phyloP scores from a whole-genome alignment of 2,888 invertebrate species.

The Myopa tessellatipennis region DNA sequence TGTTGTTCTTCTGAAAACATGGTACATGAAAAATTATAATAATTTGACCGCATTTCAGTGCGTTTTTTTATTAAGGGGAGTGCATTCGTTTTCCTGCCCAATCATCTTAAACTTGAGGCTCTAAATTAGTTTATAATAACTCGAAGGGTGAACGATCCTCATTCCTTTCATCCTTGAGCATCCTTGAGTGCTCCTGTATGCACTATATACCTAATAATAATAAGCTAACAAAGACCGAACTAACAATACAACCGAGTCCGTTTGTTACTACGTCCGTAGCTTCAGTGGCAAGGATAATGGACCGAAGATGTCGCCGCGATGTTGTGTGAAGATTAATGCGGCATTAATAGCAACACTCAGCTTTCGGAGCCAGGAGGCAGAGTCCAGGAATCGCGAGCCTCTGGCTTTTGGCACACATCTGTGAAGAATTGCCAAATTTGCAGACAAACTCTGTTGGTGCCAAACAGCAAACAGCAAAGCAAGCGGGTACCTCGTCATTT shows the following conservation, averaged over 20 bases:
- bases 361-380: background rate
- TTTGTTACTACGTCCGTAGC: background rate
- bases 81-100: background rate
- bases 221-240: background rate
- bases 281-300: conserved; percentile 10
- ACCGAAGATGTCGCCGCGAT: conserved; percentile 25
- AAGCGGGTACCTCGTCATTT: background rate
- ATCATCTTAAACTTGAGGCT: background rate
- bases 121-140: conserved; percentile 34
- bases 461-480: background rate
- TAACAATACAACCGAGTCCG: background rate
- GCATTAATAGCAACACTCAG: conserved; percentile 52
- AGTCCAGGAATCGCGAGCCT: too few relatives aligned
- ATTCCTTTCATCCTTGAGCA: conserved; percentile 23
- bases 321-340: conserved; percentile 55
- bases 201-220: background rate
- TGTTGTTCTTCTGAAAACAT: background rate
- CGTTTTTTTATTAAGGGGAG: background rate
- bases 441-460: background rate
- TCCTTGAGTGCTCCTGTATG: conserved; percentile 12
- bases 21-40: conserved; percentile 5
- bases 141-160: background rate
- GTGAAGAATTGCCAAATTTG: too few relatives aligned
- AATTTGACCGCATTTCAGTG: conserved; percentile 33
- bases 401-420: too few relatives aligned